Conservation (phyloP, 2,113 vertebrate genomes). For the Oryzias woworae region DNA sequence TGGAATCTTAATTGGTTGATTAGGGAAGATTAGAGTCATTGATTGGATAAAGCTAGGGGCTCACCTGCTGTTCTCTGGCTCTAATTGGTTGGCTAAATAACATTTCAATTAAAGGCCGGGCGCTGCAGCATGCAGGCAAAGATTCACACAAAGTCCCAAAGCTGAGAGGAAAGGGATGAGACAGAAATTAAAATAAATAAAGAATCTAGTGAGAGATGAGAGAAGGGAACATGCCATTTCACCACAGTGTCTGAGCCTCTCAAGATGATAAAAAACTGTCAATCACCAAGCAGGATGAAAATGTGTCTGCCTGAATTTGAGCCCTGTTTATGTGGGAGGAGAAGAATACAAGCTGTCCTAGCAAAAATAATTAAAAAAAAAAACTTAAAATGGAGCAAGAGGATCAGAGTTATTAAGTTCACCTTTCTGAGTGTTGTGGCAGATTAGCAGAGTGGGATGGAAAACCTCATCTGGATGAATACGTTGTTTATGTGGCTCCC, state of each 20-base stretch:
- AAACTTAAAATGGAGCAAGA: too few relatives aligned
- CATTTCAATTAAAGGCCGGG: constrained; percentile 67
- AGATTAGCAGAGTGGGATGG: constrained; percentile 22
- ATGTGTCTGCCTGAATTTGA: constrained; percentile 21
- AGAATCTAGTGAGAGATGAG: constrained; percentile 37
- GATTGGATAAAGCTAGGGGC: constrained; percentile 67
- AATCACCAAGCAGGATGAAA: constrained; percentile 41
- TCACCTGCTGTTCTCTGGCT: constrained; percentile 62
- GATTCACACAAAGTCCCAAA: constrained; percentile 41
- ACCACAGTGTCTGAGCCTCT: constrained; percentile 39
- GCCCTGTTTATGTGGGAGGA: constrained; percentile 11
- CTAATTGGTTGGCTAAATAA: constrained; percentile 71
- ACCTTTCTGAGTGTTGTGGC: background rate
- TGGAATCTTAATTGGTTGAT: constrained; percentile 74
- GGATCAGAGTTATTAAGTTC: background rate
- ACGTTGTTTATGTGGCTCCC: constrained; percentile 31
- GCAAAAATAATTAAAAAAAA: too few relatives aligned
- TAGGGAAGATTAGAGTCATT: constrained; percentile 71
- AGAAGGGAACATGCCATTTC: constrained; percentile 40
- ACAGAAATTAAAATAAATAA: constrained; percentile 23
- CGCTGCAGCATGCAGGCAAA: constrained; percentile 26
- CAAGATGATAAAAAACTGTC: constrained; percentile 54
- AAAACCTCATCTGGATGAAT: constrained; percentile 21
- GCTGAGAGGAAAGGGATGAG: constrained; percentile 26
- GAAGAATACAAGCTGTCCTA: background rate